phyloP scores from a whole-genome alignment of 2,797 vertebrate species.

The Coranthus polyacanthus region DNA sequence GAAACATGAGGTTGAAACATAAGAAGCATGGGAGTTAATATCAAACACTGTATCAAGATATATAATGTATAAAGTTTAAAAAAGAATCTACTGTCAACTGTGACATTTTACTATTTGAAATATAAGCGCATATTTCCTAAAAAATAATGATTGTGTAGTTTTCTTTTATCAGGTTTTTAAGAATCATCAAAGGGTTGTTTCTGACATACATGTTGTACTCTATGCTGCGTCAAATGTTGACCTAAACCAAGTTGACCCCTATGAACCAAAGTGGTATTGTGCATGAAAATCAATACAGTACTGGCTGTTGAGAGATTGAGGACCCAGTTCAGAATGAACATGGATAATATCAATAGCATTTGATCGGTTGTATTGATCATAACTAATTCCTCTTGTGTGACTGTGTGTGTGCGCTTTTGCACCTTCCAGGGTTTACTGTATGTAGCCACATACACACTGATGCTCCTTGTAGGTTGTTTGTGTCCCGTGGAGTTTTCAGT shows the following conservation, averaged over 20 bases:
- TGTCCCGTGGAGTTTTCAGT: constrained; percentile 24
- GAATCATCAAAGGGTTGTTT: background rate
- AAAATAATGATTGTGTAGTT: background rate
- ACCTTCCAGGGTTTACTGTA: background rate
- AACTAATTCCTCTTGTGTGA: constrained; percentile 5
- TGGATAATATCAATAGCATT: constrained; percentile 20
- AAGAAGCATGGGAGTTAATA: too few relatives aligned
- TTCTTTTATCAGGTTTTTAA: too few relatives aligned
- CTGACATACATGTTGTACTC: background rate
- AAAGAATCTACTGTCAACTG: too few relatives aligned
- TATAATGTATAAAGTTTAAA: background rate
- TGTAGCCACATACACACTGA: background rate
- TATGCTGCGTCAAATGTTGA: background rate
- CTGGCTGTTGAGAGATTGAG: constrained; percentile 1
- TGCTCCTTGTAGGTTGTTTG: constrained; percentile 15
- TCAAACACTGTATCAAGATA: background rate
- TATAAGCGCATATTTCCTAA: background rate
- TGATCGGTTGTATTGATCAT: constrained; percentile 49
- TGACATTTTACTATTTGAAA: too few relatives aligned
- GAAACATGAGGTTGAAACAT: too few relatives aligned
- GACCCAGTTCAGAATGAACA: constrained; percentile 33
- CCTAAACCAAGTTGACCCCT: background rate
- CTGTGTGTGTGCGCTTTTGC: background rate
- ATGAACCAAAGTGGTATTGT: background rate
- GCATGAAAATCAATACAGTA: constrained; percentile 9